Base-by-base conservation (phyloP, 2,888 invertebrate genomes). In the Macrosoma leucophasiata region DNA sequence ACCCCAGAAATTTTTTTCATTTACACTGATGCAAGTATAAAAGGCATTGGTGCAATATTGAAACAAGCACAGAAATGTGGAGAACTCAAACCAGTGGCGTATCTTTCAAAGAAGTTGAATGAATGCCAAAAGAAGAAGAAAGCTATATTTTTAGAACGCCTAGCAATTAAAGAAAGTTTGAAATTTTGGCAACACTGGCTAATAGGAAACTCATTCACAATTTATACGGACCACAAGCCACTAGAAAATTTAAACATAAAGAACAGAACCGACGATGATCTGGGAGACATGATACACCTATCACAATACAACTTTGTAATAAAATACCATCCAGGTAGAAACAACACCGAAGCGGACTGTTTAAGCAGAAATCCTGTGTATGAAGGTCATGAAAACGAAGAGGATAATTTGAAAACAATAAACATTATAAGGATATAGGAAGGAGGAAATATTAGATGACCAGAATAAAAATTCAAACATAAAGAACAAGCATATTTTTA, bases 151-250 rank as follows among this genome's bases (percentile, higher is more conserved):
- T 27, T 43, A 23, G 46, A 45, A 36, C 43, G 41, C 17, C 22
- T 43, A 20, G 43, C 43, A 2, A 46, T 46, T 1, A 43, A 41
- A 31, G 46, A 43, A 30, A 27, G 29, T 6, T 28, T 48, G 2
- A 46, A 36, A 28, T 52, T 44, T 29, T 52, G 51, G 51, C 49
- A 52, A 24, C 32, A 49, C 24, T 36, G 33, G 45, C 13, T 49
- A 14, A 35, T 37, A 17, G 43, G 39, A 14, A 37, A 39, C 21
- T 11, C 12, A 8, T 43, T 43, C 21, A 40, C 30, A 10, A 21
- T 43, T 20, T 43, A 37, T 21, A 29, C 39, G 2, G 43, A 43
- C 24, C 40, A 43, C 28, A 43, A 43, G 34, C 43, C 39, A 6
- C 28, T 43, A 30, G 40, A 43, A 25, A 43, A 37, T 23, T 14